These are phyloP conservation scores for Rhodinocichla rosea DNA, from an alignment of 2,113 vertebrate species.

Conservation along the genomic window DNA sequence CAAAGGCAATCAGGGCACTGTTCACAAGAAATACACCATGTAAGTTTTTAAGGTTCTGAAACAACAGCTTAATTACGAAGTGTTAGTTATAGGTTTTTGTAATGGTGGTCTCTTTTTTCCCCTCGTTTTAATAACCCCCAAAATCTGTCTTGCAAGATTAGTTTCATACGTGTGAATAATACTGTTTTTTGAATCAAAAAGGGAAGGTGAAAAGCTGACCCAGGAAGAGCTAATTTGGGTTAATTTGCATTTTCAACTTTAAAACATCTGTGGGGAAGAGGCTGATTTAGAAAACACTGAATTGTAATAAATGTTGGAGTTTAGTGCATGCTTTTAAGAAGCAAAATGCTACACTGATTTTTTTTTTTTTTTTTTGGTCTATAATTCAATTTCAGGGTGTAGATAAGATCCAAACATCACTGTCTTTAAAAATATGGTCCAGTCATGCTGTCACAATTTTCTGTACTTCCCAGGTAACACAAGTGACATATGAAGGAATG, in stretches of 20 bases:
- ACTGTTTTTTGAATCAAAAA: background rate
- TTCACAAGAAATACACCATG: background rate
- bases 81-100: background rate
- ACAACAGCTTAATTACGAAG: background rate
- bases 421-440: background rate
- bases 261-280: background rate
- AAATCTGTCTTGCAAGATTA: background rate
- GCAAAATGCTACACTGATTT: background rate
- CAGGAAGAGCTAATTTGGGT: background rate
- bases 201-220: background rate
- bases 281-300: background rate
- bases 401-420: background rate
- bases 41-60: background rate
- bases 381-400: background rate
- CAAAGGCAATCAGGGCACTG: background rate
- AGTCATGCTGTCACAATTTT: background rate
- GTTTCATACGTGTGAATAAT: background rate
- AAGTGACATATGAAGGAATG: background rate
- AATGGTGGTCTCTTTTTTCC: background rate
- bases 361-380: background rate
- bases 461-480: rapidly evolving
- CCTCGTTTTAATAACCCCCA: background rate
- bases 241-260: background rate
- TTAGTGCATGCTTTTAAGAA: background rate
- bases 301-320: background rate